Conservation (phyloP, 2,888 invertebrate species). For the Eumerus sabulonum region DNA sequence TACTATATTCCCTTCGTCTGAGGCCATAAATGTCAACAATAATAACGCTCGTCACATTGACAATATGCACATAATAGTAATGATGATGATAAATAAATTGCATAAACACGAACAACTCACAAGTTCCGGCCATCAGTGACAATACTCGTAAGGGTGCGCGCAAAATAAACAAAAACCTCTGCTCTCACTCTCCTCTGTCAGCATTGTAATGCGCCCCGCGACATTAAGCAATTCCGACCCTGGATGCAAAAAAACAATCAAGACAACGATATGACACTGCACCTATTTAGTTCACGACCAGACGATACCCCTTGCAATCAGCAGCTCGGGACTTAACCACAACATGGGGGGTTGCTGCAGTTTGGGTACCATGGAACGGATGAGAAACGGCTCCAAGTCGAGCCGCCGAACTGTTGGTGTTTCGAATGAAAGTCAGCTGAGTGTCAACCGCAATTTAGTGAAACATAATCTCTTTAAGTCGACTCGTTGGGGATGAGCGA, state of each 20-base stretch:
- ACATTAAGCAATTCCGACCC: slow-evolving; percentile 47
- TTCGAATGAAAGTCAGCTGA: slow-evolving; percentile 49
- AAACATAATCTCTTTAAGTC: slow-evolving; percentile 57
- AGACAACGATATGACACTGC: slow-evolving; percentile 36
- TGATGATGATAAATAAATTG: slow-evolving; percentile 59
- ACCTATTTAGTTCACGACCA: slow-evolving; percentile 26
- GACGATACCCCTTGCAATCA: not conserved
- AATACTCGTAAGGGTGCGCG: slow-evolving; percentile 53
- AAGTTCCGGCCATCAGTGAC: slow-evolving; percentile 60
- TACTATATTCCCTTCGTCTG: slow-evolving; percentile 25
- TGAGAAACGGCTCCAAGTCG: slow-evolving; percentile 2
- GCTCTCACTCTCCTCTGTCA: slow-evolving; percentile 5
- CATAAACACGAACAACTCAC: slow-evolving; percentile 63
- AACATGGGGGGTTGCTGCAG: not conserved
- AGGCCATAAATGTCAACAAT: slow-evolving; percentile 54
- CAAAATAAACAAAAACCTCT: slow-evolving; percentile 17
- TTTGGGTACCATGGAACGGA: not conserved
- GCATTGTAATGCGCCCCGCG: slow-evolving; percentile 18
- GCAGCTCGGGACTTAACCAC: slow-evolving; percentile 3
- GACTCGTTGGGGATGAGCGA: slow-evolving; percentile 7
- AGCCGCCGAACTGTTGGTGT: slow-evolving; percentile 27
- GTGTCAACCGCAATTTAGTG: slow-evolving; percentile 66
- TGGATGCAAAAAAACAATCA: slow-evolving; percentile 18
- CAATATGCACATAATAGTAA: slow-evolving; percentile 55
- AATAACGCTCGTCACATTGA: slow-evolving; percentile 22